phyloP scores from a whole-genome alignment of 2,888 invertebrate species.

The Nomada ferruginata region DNA sequence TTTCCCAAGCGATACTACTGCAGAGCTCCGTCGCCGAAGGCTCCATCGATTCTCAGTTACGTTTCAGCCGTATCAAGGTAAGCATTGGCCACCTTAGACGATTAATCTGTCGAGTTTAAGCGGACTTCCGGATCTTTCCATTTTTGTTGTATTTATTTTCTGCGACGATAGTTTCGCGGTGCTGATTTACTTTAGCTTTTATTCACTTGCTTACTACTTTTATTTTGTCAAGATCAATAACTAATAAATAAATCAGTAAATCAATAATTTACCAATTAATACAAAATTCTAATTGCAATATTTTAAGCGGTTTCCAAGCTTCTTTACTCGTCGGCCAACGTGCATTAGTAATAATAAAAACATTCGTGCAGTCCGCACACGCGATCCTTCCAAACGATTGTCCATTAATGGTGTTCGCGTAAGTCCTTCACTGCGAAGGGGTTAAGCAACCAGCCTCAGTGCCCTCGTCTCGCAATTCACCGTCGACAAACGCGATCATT shows the following conservation, averaged over 20 bases:
- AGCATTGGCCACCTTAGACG: constrained; percentile 23
- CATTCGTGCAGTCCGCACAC: not conserved
- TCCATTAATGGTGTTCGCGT: not conserved
- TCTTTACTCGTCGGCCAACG: not conserved
- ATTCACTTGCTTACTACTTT: too few relatives aligned
- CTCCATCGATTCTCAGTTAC: constrained; percentile 75
- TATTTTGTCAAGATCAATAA: too few relatives aligned
- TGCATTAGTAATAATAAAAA: not conserved
- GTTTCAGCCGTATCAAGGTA: constrained; percentile 80
- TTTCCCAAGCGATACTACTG: constrained; percentile 76
- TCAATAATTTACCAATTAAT: not conserved
- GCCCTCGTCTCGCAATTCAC: not conserved
- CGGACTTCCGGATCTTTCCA: too few relatives aligned
- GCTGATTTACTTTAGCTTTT: too few relatives aligned
- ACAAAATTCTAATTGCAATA: not conserved
- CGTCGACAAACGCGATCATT: constrained; percentile 12
- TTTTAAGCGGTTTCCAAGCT: too few relatives aligned
- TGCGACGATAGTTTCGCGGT: too few relatives aligned
- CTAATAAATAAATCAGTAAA: too few relatives aligned
- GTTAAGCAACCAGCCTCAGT: constrained; percentile 6
- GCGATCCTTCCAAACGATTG: not conserved
- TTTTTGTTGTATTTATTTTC: too few relatives aligned
- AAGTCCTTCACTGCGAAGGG: not conserved
- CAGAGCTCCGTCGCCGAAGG: constrained; percentile 71
- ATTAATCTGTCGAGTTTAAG: too few relatives aligned